A percentile compares a stretch with the other conserved stretches of the same genome.
Conservation (phyloP, 53 echinoderm and acorn worm species). For the Glandiceps talaboti region DNA sequence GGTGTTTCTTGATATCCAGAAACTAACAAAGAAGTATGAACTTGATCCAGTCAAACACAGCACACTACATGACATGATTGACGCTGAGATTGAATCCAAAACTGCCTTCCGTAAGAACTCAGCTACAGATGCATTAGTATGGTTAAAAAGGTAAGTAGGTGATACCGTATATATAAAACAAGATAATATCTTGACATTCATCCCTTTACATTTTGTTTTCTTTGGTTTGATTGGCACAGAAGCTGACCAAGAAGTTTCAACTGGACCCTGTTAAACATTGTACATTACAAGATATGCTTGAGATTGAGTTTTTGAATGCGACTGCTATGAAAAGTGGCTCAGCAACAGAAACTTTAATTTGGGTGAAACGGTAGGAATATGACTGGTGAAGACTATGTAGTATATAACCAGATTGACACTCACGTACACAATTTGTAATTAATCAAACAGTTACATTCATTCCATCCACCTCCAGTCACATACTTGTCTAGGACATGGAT, state of each 20-base stretch:
- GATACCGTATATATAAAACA: no score
- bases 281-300: background rate
- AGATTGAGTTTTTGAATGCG: background rate
- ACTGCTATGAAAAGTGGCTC: background rate
- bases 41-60: constrained; percentile 40
- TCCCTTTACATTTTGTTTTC: no score
- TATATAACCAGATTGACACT: background rate
- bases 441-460: no score
- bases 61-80: constrained; percentile 57
- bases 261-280: background rate
- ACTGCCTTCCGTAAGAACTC: constrained; percentile 35
- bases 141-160: constrained; percentile 75
- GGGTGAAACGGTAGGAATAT: background rate
- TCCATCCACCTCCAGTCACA: no score
- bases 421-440: no score
- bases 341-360: background rate
- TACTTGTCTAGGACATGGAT: no score
- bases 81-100: constrained; percentile 40
- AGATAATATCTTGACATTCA: no score
- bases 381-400: background rate
- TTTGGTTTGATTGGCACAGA: background rate
- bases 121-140: constrained; percentile 81
- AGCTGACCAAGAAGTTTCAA: background rate
- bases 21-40: constrained; percentile 48
- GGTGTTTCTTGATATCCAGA: constrained; percentile 33